Percentiles rank a stretch among this genome's conserved stretches.
These are phyloP conservation scores for Leistus spinibarbis DNA, from an alignment of 2,888 invertebrate genomes.

Conservation along the genomic window DNA sequence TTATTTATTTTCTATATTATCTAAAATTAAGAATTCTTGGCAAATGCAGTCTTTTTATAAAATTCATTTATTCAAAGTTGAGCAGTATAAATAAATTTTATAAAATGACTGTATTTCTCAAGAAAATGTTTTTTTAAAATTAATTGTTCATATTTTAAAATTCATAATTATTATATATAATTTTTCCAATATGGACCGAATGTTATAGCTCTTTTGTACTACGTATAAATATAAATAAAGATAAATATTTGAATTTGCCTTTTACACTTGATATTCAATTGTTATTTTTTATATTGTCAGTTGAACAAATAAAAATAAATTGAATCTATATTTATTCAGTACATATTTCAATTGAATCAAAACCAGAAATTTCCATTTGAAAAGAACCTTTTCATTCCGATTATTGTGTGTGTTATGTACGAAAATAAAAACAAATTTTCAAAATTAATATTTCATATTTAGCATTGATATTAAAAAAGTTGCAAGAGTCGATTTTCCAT, in stretches of 20 bases:
- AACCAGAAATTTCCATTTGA: neutral
- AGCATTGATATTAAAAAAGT: constrained; percentile 1
- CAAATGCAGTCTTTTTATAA: too few species aligned
- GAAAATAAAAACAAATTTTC: neutral
- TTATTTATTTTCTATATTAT: too few species aligned
- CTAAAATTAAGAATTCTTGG: too few species aligned
- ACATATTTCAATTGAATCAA: neutral
- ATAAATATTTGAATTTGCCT: neutral
- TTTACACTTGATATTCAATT: neutral
- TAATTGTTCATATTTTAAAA: too few species aligned
- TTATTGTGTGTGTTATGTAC: neutral
- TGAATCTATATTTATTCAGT: neutral
- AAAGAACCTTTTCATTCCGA: neutral
- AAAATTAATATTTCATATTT: constrained; percentile 5
- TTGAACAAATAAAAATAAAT: neutral
- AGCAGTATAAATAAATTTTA: too few species aligned
- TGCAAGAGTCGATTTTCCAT: neutral
- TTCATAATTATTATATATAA: too few species aligned
- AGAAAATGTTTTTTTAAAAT: too few species aligned
- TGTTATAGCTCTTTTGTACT: too few species aligned
- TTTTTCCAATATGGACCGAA: too few species aligned
- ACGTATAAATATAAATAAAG: neutral
- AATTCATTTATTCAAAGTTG: too few species aligned
- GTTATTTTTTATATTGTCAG: neutral
- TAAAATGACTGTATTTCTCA: too few species aligned